Evolutionary conservation across 2,888 invertebrate genomes (phyloP).

Genomic region (Chrysopilus asiliformis): DNA sequence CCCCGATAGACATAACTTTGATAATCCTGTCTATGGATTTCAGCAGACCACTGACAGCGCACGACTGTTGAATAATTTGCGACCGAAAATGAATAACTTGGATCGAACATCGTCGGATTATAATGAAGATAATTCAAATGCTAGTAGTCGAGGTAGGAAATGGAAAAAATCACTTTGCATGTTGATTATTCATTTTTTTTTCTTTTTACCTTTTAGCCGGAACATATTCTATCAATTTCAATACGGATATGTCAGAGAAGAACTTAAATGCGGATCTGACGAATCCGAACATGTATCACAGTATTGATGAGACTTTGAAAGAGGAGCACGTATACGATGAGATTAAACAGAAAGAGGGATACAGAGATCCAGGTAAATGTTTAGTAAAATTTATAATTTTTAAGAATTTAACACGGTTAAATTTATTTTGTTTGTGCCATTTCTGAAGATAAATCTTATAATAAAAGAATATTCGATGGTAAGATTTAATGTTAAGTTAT

Average conservation of each 20-base stretch:
- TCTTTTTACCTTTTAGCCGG: slow-evolving; percentile 30
- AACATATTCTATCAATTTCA: slow-evolving; percentile 45
- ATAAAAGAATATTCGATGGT: slow-evolving; percentile 32
- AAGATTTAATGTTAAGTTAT: no score
- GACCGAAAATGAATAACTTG: slow-evolving; percentile 33
- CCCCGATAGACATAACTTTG: slow-evolving; percentile 52
- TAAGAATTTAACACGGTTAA: no score
- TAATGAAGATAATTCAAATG: slow-evolving; percentile 38
- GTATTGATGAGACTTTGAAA: slow-evolving; percentile 60
- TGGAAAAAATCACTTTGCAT: no score
- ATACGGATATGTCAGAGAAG: slow-evolving; percentile 47
- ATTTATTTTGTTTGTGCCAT: not conserved
- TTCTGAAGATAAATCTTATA: slow-evolving; percentile 28
- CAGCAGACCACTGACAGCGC: slow-evolving; percentile 45
- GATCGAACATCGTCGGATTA: slow-evolving; percentile 22
- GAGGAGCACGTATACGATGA: slow-evolving; percentile 81
- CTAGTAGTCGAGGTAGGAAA: slow-evolving; percentile 36
- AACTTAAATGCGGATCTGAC: slow-evolving; percentile 75
- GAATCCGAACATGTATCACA: slow-evolving; percentile 72
- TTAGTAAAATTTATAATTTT: no score
- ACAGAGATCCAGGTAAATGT: slow-evolving; percentile 45
- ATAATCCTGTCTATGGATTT: slow-evolving; percentile 82
- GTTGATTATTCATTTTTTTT: slow-evolving; percentile 4
- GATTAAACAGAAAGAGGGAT: slow-evolving; percentile 67
- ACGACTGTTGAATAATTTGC: slow-evolving; percentile 32